Conservation (phyloP, 2,797 vertebrate species). For the Lerista edwardsae region DNA sequence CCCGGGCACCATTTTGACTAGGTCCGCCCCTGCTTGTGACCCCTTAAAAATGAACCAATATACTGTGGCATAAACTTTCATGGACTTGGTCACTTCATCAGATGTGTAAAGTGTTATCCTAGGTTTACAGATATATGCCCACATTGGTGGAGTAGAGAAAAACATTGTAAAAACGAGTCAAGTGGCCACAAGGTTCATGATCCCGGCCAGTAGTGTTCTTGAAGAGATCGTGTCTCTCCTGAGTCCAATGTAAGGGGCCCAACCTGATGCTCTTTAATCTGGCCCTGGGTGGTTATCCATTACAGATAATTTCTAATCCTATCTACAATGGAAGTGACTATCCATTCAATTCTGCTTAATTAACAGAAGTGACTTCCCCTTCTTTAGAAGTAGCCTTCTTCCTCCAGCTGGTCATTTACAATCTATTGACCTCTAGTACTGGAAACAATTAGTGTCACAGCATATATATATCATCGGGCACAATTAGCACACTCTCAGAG, state of each 20-base stretch:
- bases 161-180: not conserved
- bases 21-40: no score
- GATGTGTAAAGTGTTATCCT: no score
- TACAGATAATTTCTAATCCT: slow-evolving; percentile 37
- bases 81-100: no score
- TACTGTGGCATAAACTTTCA: no score
- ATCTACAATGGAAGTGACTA: slow-evolving; percentile 57
- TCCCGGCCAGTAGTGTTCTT: not conserved
- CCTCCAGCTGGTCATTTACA: slow-evolving; percentile 44
- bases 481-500: fast-evolving
- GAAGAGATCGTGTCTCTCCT: not conserved
- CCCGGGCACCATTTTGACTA: no score
- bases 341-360: slow-evolving; percentile 36
- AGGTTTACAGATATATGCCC: no score
- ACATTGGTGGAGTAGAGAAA: no score
- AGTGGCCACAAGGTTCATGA: not conserved
- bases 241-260: slow-evolving; percentile 6
- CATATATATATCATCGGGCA: not conserved
- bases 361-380: slow-evolving; percentile 24
- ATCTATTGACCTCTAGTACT: slow-evolving; percentile 10
- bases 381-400: slow-evolving; percentile 4
- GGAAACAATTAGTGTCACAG: slow-evolving; percentile 33
- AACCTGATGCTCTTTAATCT: not conserved
- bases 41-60: no score
- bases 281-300: slow-evolving; percentile 32